These are phyloP conservation scores for Pharmacophagus antenor DNA, from an alignment of 2,888 invertebrate genomes.

Conservation along the genomic window DNA sequence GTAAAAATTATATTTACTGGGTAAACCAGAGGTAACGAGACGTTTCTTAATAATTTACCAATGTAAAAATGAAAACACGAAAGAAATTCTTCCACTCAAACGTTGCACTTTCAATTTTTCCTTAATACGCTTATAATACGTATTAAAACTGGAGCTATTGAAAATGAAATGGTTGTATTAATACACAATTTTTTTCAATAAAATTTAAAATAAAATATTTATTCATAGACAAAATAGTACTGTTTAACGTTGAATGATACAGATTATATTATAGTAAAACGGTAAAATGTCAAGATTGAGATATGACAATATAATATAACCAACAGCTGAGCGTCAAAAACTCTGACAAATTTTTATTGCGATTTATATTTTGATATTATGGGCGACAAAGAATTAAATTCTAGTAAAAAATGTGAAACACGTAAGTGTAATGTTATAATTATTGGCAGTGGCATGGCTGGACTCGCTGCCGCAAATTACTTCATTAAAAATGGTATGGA, in stretches of 20 bases:
- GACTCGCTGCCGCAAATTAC: constrained; percentile 91
- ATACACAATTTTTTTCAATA: background rate
- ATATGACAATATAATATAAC: constrained; percentile 38
- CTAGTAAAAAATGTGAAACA: constrained; percentile 72
- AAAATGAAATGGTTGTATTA: too few species aligned
- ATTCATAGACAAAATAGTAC: background rate
- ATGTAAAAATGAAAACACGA: background rate
- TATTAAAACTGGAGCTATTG: too few species aligned
- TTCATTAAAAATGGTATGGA: constrained; percentile 88
- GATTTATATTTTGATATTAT: constrained; percentile 64
- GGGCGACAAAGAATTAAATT: constrained; percentile 77
- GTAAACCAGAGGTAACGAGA: background rate
- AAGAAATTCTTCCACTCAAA: too few species aligned
- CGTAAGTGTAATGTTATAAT: constrained; percentile 87
- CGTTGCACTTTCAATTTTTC: too few species aligned
- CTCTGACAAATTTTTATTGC: constrained; percentile 58
- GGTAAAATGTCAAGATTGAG: constrained; percentile 23
- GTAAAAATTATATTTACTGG: constrained; percentile 13
- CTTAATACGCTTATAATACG: too few species aligned
- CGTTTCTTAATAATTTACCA: background rate
- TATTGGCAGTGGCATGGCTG: constrained; percentile 92
- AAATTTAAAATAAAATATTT: background rate
- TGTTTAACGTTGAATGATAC: background rate
- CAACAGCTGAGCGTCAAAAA: constrained; percentile 68
- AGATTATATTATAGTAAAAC: constrained; percentile 1